Evolutionary conservation across 1,140 invertebrate genomes (phyloP).

Genomic region (Elysia chlorotica): DNA sequence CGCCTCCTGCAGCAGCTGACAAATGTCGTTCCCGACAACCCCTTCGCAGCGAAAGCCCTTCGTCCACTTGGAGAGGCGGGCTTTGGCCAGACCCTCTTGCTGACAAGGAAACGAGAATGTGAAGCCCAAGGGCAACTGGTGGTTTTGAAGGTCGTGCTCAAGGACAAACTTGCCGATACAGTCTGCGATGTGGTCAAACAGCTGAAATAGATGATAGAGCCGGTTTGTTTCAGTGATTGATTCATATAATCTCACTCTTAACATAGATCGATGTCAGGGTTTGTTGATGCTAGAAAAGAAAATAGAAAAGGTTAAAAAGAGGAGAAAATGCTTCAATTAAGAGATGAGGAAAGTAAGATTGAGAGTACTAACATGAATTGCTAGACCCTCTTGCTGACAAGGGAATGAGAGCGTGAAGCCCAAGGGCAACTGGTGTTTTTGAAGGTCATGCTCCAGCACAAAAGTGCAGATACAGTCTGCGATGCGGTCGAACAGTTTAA

Average conservation of each 20-base stretch:
- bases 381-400: constrained; percentile 87
- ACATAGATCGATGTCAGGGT: too few relatives aligned
- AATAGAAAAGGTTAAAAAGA: too few relatives aligned
- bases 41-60: constrained; percentile 91
- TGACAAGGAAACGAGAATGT: constrained; percentile 97
- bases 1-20: constrained; percentile 79
- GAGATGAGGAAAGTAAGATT: too few relatives aligned
- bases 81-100: constrained; percentile 90
- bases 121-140: constrained; percentile 89
- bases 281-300: too few relatives aligned
- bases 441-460: constrained; percentile 79
- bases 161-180: constrained; percentile 93
- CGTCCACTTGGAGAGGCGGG: constrained; percentile 90
- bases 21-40: constrained; percentile 87
- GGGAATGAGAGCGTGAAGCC: constrained; percentile 99
- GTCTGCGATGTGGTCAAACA: constrained; percentile 98
- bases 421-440: constrained; percentile 74
- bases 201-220: too few relatives aligned
- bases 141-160: constrained; percentile 70
- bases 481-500: constrained; percentile 93
- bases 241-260: too few relatives aligned
- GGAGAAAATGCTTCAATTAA: too few relatives aligned
- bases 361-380: too few relatives aligned
- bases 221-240: too few relatives aligned
- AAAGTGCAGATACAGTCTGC: constrained; percentile 94